These are phyloP conservation scores for Drosophila setifemur DNA, from an alignment of 1,140 invertebrate species.

Conservation along the genomic window DNA sequence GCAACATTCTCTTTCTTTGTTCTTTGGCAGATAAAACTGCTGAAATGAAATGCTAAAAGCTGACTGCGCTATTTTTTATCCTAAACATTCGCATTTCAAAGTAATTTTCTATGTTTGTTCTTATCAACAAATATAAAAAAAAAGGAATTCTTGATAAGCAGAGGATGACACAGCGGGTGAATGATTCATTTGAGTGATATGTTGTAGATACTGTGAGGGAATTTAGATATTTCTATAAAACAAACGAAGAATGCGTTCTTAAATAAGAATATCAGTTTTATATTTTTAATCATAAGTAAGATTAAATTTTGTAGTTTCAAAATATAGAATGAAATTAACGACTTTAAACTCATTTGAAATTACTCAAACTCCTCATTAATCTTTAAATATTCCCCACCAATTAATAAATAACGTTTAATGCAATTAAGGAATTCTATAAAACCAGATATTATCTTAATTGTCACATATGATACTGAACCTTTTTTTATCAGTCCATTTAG, in stretches of 20 bases:
- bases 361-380: too few relatives aligned
- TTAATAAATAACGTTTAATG: too few relatives aligned
- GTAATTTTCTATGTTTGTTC: conserved; percentile 36
- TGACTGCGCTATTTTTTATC: conserved; percentile 12
- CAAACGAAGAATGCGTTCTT: too few relatives aligned
- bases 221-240: too few relatives aligned
- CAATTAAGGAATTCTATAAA: too few relatives aligned
- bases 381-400: too few relatives aligned
- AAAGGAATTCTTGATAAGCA: conserved; percentile 25
- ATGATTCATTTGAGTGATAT: conserved; percentile 23
- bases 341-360: too few relatives aligned
- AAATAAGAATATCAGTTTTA: too few relatives aligned
- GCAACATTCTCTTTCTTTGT: background rate
- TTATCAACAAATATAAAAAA: conserved; percentile 18
- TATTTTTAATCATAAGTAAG: too few relatives aligned
- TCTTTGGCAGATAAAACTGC: background rate
- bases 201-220: too few relatives aligned
- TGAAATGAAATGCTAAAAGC: conserved; percentile 11
- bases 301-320: too few relatives aligned
- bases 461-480: background rate
- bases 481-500: conserved; percentile 2
- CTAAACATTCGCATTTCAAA: conserved; percentile 17
- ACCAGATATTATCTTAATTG: conserved; percentile 37
- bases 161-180: conserved; percentile 7
- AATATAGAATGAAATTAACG: too few relatives aligned